phyloP scores from a whole-genome alignment of 2,888 invertebrate genomes.

The Hemaris fuciformis region DNA sequence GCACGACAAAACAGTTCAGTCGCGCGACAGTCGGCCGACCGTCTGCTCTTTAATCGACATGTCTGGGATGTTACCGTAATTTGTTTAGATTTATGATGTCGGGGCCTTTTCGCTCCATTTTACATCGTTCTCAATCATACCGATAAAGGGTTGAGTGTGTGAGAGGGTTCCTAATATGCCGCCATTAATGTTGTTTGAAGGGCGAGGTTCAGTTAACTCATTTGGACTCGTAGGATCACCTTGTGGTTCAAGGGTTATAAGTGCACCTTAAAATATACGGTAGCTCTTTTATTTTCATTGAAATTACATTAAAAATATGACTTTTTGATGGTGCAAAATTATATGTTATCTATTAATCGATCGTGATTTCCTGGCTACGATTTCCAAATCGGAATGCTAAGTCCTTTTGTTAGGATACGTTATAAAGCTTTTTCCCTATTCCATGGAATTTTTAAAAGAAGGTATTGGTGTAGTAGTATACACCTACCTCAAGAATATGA shows the following conservation, averaged over 20 bases:
- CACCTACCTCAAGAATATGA: too few relatives aligned
- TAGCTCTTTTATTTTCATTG: not conserved
- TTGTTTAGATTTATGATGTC: constrained; percentile 23
- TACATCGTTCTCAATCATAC: not conserved
- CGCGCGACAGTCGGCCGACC: not conserved
- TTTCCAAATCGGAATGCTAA: too few relatives aligned
- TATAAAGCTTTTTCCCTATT: too few relatives aligned
- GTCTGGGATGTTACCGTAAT: constrained; percentile 18
- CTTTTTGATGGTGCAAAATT: too few relatives aligned
- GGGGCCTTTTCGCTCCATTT: constrained; percentile 1
- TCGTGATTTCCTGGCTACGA: too few relatives aligned
- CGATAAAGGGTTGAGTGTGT: not conserved
- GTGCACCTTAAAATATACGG: too few relatives aligned
- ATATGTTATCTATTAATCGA: too few relatives aligned
- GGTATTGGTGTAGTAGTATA: too few relatives aligned
- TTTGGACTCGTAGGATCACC: too few relatives aligned
- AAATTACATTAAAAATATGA: too few relatives aligned
- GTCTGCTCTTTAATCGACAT: not conserved
- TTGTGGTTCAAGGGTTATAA: not conserved
- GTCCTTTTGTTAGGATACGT: too few relatives aligned
- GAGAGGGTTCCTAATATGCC: not conserved
- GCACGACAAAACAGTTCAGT: not conserved
- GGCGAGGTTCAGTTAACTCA: not conserved
- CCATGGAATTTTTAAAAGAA: too few relatives aligned
- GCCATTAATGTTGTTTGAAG: not conserved